Base-by-base conservation (phyloP, 2,797 vertebrate species). In the Enteromius trimaculatus region DNA sequence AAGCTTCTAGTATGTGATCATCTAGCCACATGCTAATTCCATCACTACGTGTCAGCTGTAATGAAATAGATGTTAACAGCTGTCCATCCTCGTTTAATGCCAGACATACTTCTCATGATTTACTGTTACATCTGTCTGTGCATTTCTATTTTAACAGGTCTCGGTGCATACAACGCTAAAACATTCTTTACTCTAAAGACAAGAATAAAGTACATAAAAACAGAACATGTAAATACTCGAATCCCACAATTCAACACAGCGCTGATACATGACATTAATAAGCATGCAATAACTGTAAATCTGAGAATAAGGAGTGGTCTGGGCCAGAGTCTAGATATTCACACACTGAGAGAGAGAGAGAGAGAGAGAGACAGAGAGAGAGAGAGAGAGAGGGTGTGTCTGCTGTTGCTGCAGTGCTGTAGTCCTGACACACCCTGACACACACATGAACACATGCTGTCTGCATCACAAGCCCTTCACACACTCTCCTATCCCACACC, bases 401-500 rank as follows among this genome's bases (percentile, higher is more conserved):
- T 75, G 77, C 71, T 90, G 88, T 88, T 90, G 87, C 88, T 91
- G 90, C 91, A 90, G 87, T 90, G 90, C 89, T 81, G 88, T 44
- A 87, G 84, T 83, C 81, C 81, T 10, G 81, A 89, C 90, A 88
- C 92, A 90, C 90, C 90, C 91, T 16, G 8, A 49, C 75, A 86
- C 64, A 66, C 72, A 85, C 80, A 88, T 84, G 79, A 78, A 88
- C 79, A 89, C 84, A 87, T 71, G 82, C 39, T 70, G 86, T 86
- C 86, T 83, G 72, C 81, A 81, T 49, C 19, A n/a, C 4, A 79
- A 47, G 83, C 77, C 21, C 37, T 78, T 68, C 81, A 44, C 76
- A 83, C 65, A 71, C 66, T 65, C 19, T 44, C 13, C 14, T 64
- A 64, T 49, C 64, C 9, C 64, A 66, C 64, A 69, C 10, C 49